Evolutionary conservation across 2,113 vertebrate genomes (phyloP), one percentile per base, ranked within the genome.

Genomic region (Perca schrenkii): DNA sequence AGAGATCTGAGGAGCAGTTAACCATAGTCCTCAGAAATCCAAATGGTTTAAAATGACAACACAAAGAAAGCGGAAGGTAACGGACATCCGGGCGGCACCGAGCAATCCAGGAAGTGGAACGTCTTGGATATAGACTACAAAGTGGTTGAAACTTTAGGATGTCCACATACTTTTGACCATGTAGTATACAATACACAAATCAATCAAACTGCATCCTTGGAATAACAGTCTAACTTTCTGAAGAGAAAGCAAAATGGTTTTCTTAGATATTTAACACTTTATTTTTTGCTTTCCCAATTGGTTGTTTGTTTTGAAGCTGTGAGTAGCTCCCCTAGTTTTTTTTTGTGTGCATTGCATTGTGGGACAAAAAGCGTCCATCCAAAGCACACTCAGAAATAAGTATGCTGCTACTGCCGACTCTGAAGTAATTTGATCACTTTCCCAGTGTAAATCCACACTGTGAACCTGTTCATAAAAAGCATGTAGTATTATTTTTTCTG

Each of bases 381-480:
- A 14, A 25, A 11, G 21, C 3, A 22, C 28, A 73, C 11, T 22
- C 17, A 49, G 12, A 47, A 49, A 8, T 40, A 8, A 13, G 22
- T 21, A 0, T 5, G 40, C 21, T 12, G n/a, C 67, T n/a, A 43
- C 36, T 19, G 53, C 14, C 40, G 21, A 12, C 11, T 22, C 36
- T 21, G 40, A 2, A 40, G 21, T 36, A 1, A 4, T 46, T 36
- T 15, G 4, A 28, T 47, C 21, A 47, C 21, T 34, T 66, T 53
- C 61, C n/a, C 34, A 8, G 21, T 2, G 40, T 36, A n/a, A 54
- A 21, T 17, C 7, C 21, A 53, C 1, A 16, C 57, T 36, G 19
- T 22, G 14, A 61, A 17, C 15, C 60, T 25, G 16, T 60, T 67
- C 31, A 63, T 52, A 31, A 82, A 58, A 57, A 68, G 50, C 14